Evolutionary conservation across 2,797 vertebrate genomes (phyloP), one percentile per base, ranked within the genome.

Genomic region (Centroberyx gerrardi): DNA sequence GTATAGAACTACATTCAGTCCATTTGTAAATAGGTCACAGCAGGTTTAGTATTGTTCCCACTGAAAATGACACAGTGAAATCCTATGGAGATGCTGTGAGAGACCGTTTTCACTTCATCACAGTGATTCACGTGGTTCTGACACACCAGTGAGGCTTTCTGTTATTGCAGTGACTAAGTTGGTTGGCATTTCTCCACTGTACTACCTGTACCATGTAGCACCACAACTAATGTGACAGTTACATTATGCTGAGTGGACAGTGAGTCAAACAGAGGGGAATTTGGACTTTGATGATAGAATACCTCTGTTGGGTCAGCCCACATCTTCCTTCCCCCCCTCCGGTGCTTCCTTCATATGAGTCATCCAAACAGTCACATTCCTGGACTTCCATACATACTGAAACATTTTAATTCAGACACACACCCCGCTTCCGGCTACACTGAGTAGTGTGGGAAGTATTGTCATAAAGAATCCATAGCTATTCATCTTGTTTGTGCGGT

Each of bases 191-290:
- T 64, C 66, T 62, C 38, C 22, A 80, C 87, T 54, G 18, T 33
- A 72, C 8, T 61, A 63, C 76, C 51, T 52, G 51, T 76, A 18
- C 74, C 18, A 15, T 49, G 48, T 44, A 46, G n/a, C 66, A 80
- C 31, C 66, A 68, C 72, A 63, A 61, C 51, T 42, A 31, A 62
- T 68, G 14, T 36, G 52, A 69, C 59, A 42, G 80, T 27, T 13
- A 33, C 14, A 51, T 80, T 81, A 62, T 78, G 87, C 90, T 91
- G 90, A 94, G 77, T 88, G 87, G 84, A 86, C 88, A 38, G 76
- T 93, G 93, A 93, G 74, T 93, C 92, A 93, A 53, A 65, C 70
- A 0, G 18, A 59, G 38, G 60, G 79, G 81, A 88, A 84, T 87
- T 83, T 55, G 80, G 40, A 38, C 44, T 60, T 61, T 53, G 64